Conservation (phyloP, 2,113 vertebrate genomes). For the Macquaria ambigua region DNA sequence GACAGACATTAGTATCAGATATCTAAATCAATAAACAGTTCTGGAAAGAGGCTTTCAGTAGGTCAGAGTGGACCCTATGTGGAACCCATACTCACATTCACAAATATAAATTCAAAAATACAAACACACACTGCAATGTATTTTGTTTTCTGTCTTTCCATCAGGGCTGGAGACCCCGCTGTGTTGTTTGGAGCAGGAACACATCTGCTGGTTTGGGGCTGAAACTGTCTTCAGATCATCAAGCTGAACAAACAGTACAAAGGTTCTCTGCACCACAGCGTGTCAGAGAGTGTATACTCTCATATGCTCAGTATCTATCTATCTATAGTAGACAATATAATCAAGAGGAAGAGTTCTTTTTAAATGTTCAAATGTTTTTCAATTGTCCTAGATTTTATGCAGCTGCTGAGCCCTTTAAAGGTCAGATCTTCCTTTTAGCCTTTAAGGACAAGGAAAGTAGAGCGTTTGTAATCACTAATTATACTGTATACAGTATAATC, state of each 20-base stretch:
- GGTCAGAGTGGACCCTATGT: slow-evolving; percentile 15
- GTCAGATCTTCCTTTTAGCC: slow-evolving; percentile 4
- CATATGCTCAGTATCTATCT: background rate
- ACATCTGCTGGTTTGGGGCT: slow-evolving; percentile 26
- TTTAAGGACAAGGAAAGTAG: background rate
- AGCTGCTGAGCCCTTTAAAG: slow-evolving; percentile 28
- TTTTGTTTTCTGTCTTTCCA: slow-evolving; percentile 11
- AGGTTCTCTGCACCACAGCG: background rate
- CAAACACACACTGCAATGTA: background rate
- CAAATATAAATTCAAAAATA: background rate
- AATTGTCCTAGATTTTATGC: background rate
- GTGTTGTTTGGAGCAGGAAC: slow-evolving; percentile 26
- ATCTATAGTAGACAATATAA: background rate
- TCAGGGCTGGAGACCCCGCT: background rate
- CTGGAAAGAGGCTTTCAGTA: background rate
- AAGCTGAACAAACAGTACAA: slow-evolving; percentile 45
- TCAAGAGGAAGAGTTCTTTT: background rate
- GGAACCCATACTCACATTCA: background rate
- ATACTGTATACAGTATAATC: background rate
- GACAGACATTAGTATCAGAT: background rate
- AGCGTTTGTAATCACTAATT: background rate
- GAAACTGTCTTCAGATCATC: background rate
- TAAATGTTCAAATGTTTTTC: slow-evolving; percentile 14
- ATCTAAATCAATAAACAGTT: slow-evolving; percentile 39
- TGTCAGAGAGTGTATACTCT: too few species aligned